These are phyloP conservation scores for Caenorhabditis parvicauda DNA, from an alignment of 2,888 invertebrate genomes.

Conservation along the genomic window DNA sequence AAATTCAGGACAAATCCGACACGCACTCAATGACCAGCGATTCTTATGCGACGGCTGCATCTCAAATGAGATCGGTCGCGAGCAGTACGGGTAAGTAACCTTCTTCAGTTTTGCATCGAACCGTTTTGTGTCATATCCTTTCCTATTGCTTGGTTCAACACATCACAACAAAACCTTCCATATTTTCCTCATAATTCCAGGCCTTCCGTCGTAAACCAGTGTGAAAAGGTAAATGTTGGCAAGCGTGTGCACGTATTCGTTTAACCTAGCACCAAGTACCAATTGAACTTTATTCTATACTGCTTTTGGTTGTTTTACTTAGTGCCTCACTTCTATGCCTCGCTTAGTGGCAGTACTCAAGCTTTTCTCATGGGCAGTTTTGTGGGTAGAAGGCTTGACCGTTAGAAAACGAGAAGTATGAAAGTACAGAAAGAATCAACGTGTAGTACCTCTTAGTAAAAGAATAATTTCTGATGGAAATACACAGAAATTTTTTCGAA, in stretches of 20 bases:
- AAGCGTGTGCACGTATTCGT: constrained; percentile 11
- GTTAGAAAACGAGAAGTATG: too few species aligned
- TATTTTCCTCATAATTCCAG: too few species aligned
- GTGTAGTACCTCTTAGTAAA: too few species aligned
- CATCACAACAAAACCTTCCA: constrained; percentile 4
- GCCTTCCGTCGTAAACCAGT: constrained; percentile 12
- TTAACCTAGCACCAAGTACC: not conserved
- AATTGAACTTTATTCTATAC: constrained; percentile 11
- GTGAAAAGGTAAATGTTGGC: constrained; percentile 18
- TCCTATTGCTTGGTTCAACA: constrained; percentile 18
- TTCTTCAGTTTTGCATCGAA: constrained; percentile 1
- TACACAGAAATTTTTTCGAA: too few species aligned
- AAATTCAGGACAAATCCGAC: constrained; percentile 23
- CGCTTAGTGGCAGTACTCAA: too few species aligned
- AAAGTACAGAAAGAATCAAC: too few species aligned
- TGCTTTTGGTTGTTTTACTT: constrained; percentile 4
- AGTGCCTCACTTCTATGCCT: not conserved
- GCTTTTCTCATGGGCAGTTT: too few species aligned
- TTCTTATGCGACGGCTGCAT: constrained; percentile 28
- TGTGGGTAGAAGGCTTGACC: too few species aligned
- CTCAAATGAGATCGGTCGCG: constrained; percentile 36
- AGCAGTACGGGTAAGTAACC: constrained; percentile 29
- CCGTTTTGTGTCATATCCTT: constrained; percentile 5
- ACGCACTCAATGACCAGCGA: constrained; percentile 7
- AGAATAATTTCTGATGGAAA: too few species aligned